Percentiles rank a stretch among this genome's conserved stretches.
phyloP scores from a whole-genome alignment of 1,140 invertebrate species.

The Drosophila paulistorum region DNA sequence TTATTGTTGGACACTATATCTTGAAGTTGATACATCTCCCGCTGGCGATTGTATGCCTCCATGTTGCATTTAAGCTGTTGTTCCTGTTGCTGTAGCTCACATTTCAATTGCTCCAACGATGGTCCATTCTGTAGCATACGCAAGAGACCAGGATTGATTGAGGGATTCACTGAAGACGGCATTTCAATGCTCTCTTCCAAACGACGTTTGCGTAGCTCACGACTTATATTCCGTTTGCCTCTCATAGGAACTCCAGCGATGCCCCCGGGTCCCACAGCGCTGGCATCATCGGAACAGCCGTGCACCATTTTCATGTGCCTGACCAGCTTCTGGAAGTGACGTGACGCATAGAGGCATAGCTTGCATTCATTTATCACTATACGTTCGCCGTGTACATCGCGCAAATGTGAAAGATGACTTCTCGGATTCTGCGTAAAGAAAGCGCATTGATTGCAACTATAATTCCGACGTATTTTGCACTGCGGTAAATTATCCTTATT shows the following conservation, averaged over 20 bases:
- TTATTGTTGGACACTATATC: constrained; percentile 41
- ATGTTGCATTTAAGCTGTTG: constrained; percentile 57
- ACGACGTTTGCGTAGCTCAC: constrained; percentile 68
- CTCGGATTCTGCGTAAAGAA: constrained; percentile 92
- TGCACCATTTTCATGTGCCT: constrained; percentile 93
- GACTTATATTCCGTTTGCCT: constrained; percentile 61
- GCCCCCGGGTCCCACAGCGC: constrained; percentile 35
- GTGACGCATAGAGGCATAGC: constrained; percentile 93
- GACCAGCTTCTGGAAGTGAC: constrained; percentile 92
- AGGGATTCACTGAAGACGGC: background rate
- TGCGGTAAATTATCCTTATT: constrained; percentile 86
- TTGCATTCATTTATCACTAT: constrained; percentile 92
- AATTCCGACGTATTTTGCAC: constrained; percentile 90
- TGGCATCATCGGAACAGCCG: constrained; percentile 79
- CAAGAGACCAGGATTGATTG: background rate
- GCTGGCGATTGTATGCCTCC: constrained; percentile 59
- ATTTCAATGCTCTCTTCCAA: constrained; percentile 68
- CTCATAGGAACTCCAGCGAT: constrained; percentile 36
- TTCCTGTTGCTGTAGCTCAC: constrained; percentile 60
- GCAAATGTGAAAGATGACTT: constrained; percentile 90
- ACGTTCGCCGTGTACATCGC: constrained; percentile 90
- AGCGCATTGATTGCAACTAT: constrained; percentile 89
- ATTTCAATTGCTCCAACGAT: constrained; percentile 67
- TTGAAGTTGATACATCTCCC: constrained; percentile 58
- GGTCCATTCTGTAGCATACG: constrained; percentile 40